Base-by-base conservation (phyloP, 2,113 vertebrate species). In the Rhodinocichla rosea region DNA sequence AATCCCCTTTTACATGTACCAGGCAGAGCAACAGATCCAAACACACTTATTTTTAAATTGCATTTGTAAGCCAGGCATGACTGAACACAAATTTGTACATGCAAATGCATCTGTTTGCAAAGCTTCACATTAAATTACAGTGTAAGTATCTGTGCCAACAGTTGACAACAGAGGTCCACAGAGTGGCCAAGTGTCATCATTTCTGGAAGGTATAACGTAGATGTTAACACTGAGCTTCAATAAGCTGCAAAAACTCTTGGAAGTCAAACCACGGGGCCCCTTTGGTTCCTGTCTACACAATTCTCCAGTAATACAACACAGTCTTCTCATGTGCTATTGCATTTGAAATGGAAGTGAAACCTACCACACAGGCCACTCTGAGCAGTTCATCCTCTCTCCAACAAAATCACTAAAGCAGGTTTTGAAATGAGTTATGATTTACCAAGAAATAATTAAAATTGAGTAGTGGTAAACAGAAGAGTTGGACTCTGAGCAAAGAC, bases 51-150 rank as follows among this genome's bases (percentile, higher is more conserved):
- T 70, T 83, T 90, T 59, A 95, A 92, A 70, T 78, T 84, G 20
- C 44, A 16, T 87, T 96, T 87, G 79, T 88, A 86, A 94, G 90
- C 87, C 85, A 95, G 90, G 60, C 90, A 68, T 83, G 87, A 83
- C 68, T 71, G 94, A 95, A 95, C 71, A 78, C 71, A 88, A 69
- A 88, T 91, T 96, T 68, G 86, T 86, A 77, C 27, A 86, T 90
- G 79, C 71, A 93, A 96, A 88, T 52, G 52, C 76, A 71, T 95
- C 95, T 94, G 76, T 70, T 96, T 90, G 80, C 75, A 88, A 85
- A 89, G 55, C 85, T 93, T 96, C 67, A 55, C 33, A 59, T 90
- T 94, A 83, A 92, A 91, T 84, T 94, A 90, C 24, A 8, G 40
- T 37, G 75, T 64, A 59, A 78, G 56, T 45, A 62, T 92, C 73